Conservation (phyloP, 2,888 invertebrate genomes). For the Cataglyphis altisquamis region DNA sequence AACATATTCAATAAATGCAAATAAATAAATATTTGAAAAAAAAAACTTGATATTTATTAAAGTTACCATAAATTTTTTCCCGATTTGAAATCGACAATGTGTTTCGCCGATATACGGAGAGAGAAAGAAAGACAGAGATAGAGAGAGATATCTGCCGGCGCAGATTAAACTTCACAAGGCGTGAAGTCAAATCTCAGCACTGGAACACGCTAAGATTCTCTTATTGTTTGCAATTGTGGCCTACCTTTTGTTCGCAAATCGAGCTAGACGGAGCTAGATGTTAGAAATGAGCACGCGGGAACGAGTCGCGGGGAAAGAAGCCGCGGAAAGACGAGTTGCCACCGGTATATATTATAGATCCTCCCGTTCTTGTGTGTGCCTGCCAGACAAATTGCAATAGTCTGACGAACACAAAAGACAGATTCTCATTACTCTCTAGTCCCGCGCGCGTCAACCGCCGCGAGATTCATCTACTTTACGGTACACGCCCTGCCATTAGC, state of each 20-base stretch:
- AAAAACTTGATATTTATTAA: neutral
- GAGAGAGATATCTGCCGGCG: neutral
- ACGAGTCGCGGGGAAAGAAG: constrained; percentile 55
- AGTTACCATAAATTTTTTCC: constrained; percentile 1
- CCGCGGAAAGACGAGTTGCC: constrained; percentile 38
- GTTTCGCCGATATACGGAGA: neutral
- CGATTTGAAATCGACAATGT: constrained; percentile 19
- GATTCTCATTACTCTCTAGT: constrained; percentile 9
- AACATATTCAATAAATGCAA: neutral
- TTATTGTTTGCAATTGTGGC: constrained; percentile 64
- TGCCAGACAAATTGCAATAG: constrained; percentile 61
- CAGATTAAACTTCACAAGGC: constrained; percentile 55
- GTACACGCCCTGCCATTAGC: constrained; percentile 15
- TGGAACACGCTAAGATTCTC: constrained; percentile 59
- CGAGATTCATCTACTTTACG: constrained; percentile 27
- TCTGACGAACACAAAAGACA: constrained; percentile 38
- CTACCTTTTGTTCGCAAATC: constrained; percentile 66
- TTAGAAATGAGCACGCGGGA: constrained; percentile 48
- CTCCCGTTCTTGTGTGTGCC: neutral
- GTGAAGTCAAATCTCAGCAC: constrained; percentile 58
- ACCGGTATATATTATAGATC: neutral
- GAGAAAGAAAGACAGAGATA: neutral
- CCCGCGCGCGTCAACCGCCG: neutral
- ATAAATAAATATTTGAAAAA: neutral
- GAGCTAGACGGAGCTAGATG: constrained; percentile 61